A percentile compares a stretch with the other conserved stretches of the same genome.
Evolutionary conservation across 2,797 vertebrate species (phyloP).

Genomic region (Aselliscus stoliczkanus): DNA sequence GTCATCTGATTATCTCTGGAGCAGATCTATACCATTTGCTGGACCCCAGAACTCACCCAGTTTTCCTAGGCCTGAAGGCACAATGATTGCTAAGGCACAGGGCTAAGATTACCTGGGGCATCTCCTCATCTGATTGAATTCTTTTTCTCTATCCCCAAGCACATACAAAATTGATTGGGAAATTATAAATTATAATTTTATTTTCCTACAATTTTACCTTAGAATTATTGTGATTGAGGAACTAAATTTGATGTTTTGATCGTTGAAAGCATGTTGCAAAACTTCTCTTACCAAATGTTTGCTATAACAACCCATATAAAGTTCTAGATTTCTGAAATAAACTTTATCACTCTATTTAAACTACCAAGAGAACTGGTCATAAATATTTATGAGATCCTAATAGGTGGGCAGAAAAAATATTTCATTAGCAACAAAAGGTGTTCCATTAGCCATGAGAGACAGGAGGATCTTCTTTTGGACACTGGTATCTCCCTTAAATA

Average conservation of each 20-base stretch:
- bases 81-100: background rate
- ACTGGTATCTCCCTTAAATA: slow-evolving; percentile 16
- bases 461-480: background rate
- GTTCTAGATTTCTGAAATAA: slow-evolving; percentile 5
- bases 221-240: background rate
- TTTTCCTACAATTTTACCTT: background rate
- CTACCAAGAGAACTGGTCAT: background rate
- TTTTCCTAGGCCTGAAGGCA: background rate
- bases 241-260: background rate
- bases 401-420: background rate
- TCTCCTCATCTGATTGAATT: background rate
- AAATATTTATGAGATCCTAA: slow-evolving; percentile 28
- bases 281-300: background rate
- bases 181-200: background rate
- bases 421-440: slow-evolving; percentile 32
- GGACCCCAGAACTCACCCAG: background rate
- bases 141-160: background rate
- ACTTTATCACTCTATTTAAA: background rate
- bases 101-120: background rate
- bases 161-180: background rate
- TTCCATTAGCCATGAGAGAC: background rate
- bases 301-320: background rate
- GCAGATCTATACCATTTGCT: background rate
- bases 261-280: background rate
- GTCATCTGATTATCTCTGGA: background rate